phyloP scores from a whole-genome alignment of 2,888 invertebrate genomes.

The Volucella bombylans region DNA sequence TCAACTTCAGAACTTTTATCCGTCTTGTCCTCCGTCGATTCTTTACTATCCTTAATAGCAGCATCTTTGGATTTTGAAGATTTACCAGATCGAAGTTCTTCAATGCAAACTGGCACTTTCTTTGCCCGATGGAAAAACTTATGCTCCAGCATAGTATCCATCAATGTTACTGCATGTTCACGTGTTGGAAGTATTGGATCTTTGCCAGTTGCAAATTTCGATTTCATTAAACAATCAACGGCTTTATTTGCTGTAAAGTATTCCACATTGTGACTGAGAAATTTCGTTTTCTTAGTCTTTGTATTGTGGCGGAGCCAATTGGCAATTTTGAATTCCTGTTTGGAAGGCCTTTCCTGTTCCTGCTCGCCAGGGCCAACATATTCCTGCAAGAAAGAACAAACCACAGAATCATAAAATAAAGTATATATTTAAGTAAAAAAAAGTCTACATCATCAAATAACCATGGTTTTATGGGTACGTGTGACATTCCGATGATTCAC shows the following conservation, averaged over 20 bases:
- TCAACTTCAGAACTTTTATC: slow-evolving; percentile 58
- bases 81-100: slow-evolving; percentile 77
- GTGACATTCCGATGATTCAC: neutral
- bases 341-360: slow-evolving; percentile 89
- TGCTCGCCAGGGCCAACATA: slow-evolving; percentile 83
- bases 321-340: slow-evolving; percentile 95
- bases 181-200: slow-evolving; percentile 91
- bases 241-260: slow-evolving; percentile 97
- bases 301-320: slow-evolving; percentile 97
- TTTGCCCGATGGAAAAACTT: slow-evolving; percentile 98
- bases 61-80: slow-evolving; percentile 51
- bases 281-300: slow-evolving; percentile 96
- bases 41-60: slow-evolving; percentile 38
- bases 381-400: slow-evolving; percentile 77
- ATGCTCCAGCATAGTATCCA: slow-evolving; percentile 93
- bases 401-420: too few relatives aligned
- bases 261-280: slow-evolving; percentile 97
- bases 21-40: slow-evolving; percentile 48
- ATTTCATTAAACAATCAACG: slow-evolving; percentile 94
- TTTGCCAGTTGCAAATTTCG: slow-evolving; percentile 92
- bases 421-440: neutral
- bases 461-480: neutral
- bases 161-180: slow-evolving; percentile 89
- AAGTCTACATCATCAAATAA: slow-evolving; percentile 10
- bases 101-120: slow-evolving; percentile 86